These are phyloP conservation scores for Chymomyza amoena DNA, from an alignment of 2,888 invertebrate species.

Conservation along the genomic window DNA sequence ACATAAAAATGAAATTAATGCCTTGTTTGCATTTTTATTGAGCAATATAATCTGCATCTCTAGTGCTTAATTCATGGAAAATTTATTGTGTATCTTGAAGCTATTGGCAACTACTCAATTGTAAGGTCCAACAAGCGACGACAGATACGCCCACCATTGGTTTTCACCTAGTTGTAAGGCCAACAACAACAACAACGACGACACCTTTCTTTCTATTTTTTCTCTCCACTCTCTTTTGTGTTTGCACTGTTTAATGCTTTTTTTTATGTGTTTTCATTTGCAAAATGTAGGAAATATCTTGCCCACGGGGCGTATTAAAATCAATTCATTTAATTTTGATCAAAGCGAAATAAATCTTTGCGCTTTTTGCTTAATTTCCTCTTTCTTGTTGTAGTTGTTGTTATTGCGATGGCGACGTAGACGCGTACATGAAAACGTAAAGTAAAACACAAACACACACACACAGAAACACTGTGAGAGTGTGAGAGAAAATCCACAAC, in stretches of 20 bases:
- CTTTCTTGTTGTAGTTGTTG: constrained; percentile 2
- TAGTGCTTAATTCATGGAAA: constrained; percentile 48
- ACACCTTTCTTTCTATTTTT: constrained; percentile 28
- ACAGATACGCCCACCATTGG: constrained; percentile 34
- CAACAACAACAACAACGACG: constrained; percentile 9
- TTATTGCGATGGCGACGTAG: constrained; percentile 16
- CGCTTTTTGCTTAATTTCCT: constrained; percentile 71
- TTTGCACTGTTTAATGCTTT: neutral
- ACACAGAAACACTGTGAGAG: neutral
- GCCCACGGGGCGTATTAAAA: constrained; percentile 73
- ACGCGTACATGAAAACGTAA: neutral
- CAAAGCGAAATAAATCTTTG: constrained; percentile 72
- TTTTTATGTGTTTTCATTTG: constrained; percentile 71
- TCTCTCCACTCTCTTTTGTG: neutral
- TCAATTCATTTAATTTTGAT: constrained; percentile 73
- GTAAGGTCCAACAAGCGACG: constrained; percentile 42
- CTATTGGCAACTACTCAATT: constrained; percentile 41
- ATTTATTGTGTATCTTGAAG: constrained; percentile 52
- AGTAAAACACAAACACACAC: neutral
- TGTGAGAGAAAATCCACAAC: constrained; percentile 63
- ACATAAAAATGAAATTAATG: constrained; percentile 23
- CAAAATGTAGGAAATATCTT: constrained; percentile 66
- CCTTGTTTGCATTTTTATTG: constrained; percentile 16
- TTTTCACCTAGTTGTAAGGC: neutral
- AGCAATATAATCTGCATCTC: constrained; percentile 38